These are phyloP conservation scores for Gallinago solitaria DNA, from an alignment of 2,797 vertebrate species.

Conservation along the genomic window DNA sequence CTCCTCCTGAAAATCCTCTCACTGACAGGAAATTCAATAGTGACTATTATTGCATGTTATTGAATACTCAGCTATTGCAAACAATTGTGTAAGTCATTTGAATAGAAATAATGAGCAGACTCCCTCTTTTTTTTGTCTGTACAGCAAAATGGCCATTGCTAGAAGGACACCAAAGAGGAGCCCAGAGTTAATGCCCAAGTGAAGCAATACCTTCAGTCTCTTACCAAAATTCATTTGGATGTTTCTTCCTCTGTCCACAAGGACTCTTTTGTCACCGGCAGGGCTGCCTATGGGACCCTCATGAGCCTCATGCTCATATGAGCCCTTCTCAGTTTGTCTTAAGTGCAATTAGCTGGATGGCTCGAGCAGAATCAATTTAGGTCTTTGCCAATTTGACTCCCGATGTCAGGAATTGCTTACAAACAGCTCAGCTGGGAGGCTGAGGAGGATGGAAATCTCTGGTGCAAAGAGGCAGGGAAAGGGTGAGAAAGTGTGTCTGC, in stretches of 20 bases:
- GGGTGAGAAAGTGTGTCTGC: not conserved
- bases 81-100: not conserved
- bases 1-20: not conserved
- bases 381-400: not conserved
- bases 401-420: not conserved
- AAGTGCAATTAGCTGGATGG: not conserved
- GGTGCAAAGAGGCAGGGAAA: not conserved
- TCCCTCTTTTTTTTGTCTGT: not conserved
- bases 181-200: not conserved
- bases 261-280: rapidly evolving
- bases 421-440: not conserved
- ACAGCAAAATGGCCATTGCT: not conserved
- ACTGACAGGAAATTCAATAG: not conserved
- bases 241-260: not conserved
- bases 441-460: not conserved
- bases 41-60: not conserved
- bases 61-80: not conserved
- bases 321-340: not conserved
- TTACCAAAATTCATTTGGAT: not conserved
- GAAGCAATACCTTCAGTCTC: not conserved
- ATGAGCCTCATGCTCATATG: not conserved
- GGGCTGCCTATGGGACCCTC: not conserved
- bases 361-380: not conserved
- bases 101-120: not conserved
- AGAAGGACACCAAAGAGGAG: not conserved